Evolutionary conservation across 2,797 vertebrate genomes (phyloP), one percentile per base, ranked within the genome.

Genomic region (Myotis planiceps): DNA sequence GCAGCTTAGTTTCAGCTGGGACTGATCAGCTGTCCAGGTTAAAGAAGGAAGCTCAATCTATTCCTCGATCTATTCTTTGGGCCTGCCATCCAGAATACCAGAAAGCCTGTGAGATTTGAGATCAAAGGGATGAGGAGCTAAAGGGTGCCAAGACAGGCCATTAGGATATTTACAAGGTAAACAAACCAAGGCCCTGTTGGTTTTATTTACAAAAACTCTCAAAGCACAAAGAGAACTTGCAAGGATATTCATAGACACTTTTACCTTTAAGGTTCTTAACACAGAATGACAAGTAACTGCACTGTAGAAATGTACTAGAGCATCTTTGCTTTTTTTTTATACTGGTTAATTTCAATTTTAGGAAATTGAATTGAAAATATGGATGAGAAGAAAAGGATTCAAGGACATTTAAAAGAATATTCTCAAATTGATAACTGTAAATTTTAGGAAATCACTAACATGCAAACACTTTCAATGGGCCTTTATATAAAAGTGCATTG

Each of bases 151-250:
- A 94, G n/a, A 83, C 12, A 69, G n/a, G 71, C 47, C 23, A 75
- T 39, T 13, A 49, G 79, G 85, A 74, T 87, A 29, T 63, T 89
- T 80, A 85, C 66, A 92, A 81, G 18, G 66, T 45, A 83, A 92
- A 94, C n/a, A 88, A 69, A 92, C 78, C 0, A 0, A 81, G 72
- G 82, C 45, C 25, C n/a, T 74, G 25, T 23, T 79, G 86, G 32
- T 71, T 94, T 88, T 63, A 51, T 90, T 80, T 92, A 74, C 65
- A 90, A 85, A 92, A 94, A 65, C 47, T 92, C 63, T 88, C 68
- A 90, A 87, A 79, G 78, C 39, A 87, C 85, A 82, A 32, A 82
- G 0, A 88, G 53, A 74, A 90, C 49, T 81, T 81, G 39, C 34
- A 87, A 79, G 45, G 42, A 74, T 49, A 78, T 85, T 88, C 60